Evolutionary conservation across 2,888 invertebrate species (phyloP).

Genomic region (Lasioglossum oenotherae): DNA sequence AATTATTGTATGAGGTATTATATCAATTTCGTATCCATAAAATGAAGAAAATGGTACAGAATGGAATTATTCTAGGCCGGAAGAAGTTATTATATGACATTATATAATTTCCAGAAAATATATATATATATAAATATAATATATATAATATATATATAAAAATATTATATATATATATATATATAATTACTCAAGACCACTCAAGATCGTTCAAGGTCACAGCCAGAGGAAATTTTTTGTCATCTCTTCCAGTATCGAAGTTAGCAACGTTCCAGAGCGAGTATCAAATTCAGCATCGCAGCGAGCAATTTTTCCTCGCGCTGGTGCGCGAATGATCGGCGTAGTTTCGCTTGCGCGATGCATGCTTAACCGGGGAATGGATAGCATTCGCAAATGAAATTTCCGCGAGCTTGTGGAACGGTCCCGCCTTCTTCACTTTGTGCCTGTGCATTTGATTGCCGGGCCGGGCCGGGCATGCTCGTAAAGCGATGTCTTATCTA

Average conservation of each 20-base stretch:
- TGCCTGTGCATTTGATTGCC: conserved; percentile 39
- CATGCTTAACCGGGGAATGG: conserved; percentile 28
- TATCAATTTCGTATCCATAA: too few relatives aligned
- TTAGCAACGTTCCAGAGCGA: not conserved
- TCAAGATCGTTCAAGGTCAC: too few relatives aligned
- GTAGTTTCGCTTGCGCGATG: not conserved
- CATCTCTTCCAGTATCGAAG: not conserved
- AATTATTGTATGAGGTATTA: too few relatives aligned
- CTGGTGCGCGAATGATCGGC: conserved; percentile 16
- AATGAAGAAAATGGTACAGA: too few relatives aligned
- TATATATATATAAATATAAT: too few relatives aligned
- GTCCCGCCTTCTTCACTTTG: conserved; percentile 40
- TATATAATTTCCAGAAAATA: too few relatives aligned
- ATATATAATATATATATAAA: too few relatives aligned
- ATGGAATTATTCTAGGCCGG: too few relatives aligned
- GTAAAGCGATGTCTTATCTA: conserved; percentile 63
- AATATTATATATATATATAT: too few relatives aligned
- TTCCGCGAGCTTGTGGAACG: conserved; percentile 11
- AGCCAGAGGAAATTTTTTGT: too few relatives aligned
- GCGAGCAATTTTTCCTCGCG: conserved; percentile 16
- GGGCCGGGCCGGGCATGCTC: conserved; percentile 23
- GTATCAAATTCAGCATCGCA: not conserved
- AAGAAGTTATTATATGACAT: too few relatives aligned
- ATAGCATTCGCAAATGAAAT: conserved; percentile 47
- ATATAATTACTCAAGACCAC: too few relatives aligned